A percentile compares a stretch with the other conserved stretches of the same genome.
Evolutionary conservation across 1,140 invertebrate genomes (phyloP).

Genomic region (Planococcus citri): DNA sequence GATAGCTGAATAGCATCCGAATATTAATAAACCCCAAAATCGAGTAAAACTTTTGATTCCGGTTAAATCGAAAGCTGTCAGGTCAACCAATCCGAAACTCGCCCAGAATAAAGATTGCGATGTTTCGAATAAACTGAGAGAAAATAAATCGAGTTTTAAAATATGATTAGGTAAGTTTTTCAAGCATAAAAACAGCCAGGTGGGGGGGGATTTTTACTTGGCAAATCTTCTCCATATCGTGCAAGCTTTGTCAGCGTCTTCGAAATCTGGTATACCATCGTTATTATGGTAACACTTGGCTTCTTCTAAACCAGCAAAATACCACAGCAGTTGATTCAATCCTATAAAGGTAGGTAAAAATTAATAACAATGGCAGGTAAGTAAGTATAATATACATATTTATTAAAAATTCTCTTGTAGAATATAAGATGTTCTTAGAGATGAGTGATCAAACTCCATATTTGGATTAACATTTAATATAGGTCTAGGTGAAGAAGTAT

Average conservation of each 20-base stretch:
- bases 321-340: constrained; percentile 87
- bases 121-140: constrained; percentile 76
- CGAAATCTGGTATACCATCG: constrained; percentile 55
- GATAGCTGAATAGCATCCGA: constrained; percentile 79
- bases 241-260: constrained; percentile 66
- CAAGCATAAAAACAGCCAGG: too few relatives aligned
- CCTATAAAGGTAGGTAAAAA: constrained; percentile 37
- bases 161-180: not conserved
- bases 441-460: too few relatives aligned
- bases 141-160: too few relatives aligned
- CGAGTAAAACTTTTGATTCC: constrained; percentile 77
- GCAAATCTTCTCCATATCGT: constrained; percentile 73
- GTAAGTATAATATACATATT: too few relatives aligned
- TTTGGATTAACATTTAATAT: too few relatives aligned
- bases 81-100: constrained; percentile 78
- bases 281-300: constrained; percentile 64
- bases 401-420: too few relatives aligned
- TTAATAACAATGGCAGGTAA: too few relatives aligned
- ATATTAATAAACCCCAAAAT: constrained; percentile 77
- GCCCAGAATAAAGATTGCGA: constrained; percentile 91
- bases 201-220: constrained; percentile 51
- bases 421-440: too few relatives aligned
- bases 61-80: constrained; percentile 70
- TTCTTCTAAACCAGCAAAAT: constrained; percentile 81
- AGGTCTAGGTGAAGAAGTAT: too few relatives aligned